Conservation (phyloP, 1,140 invertebrate genomes). For the Bombus turneri region DNA sequence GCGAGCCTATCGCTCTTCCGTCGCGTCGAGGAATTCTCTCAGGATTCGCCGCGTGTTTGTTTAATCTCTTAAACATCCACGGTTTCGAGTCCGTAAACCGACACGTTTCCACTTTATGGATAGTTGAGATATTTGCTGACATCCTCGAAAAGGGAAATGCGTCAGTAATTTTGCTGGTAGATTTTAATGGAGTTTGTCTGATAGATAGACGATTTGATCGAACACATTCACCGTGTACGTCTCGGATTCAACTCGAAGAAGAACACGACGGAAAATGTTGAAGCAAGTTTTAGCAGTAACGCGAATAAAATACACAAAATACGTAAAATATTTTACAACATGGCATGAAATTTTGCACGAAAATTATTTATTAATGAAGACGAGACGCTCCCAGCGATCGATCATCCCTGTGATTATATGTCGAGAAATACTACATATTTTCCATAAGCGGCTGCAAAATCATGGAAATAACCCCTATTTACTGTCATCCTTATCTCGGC, state of each 20-base stretch:
- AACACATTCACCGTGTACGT: too few relatives aligned
- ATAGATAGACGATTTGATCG: too few relatives aligned
- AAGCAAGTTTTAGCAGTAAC: background rate
- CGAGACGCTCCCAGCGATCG: background rate
- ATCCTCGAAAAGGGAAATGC: background rate
- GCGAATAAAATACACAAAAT: background rate
- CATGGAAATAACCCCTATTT: background rate
- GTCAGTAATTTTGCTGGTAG: too few relatives aligned
- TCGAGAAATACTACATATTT: background rate
- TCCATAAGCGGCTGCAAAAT: background rate
- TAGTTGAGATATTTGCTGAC: background rate
- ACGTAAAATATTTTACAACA: background rate
- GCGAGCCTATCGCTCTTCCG: conserved; percentile 47
- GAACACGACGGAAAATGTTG: background rate
- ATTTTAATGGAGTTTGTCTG: too few relatives aligned
- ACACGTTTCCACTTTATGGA: background rate
- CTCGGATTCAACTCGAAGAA: too few relatives aligned
- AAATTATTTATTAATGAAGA: background rate
- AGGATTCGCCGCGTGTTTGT: background rate
- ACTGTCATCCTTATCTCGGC: background rate
- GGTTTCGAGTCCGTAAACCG: background rate
- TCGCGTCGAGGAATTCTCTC: conserved; percentile 8
- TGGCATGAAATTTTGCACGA: background rate
- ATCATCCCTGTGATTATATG: background rate
- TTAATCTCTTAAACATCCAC: background rate